Conservation (phyloP, 1,140 invertebrate species). For the Agraylea sexmaculata region DNA sequence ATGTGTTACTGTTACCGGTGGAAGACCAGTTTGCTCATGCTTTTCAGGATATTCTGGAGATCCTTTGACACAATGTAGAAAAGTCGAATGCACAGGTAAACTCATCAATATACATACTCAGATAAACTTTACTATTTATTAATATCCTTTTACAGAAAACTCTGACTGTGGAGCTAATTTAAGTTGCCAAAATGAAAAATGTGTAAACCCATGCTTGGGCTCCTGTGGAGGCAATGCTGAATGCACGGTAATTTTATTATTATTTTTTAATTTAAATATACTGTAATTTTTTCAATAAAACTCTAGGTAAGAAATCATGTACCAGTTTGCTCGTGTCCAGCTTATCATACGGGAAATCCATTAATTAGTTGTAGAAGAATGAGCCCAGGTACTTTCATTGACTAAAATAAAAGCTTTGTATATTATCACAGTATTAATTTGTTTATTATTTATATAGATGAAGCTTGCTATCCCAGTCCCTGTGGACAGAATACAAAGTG, state of each 20-base stretch:
- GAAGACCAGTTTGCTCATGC: conserved; percentile 57
- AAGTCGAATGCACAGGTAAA: conserved; percentile 50
- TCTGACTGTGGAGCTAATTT: conserved; percentile 50
- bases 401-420: background rate
- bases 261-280: background rate
- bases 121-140: background rate
- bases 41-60: conserved; percentile 58
- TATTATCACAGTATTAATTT: background rate
- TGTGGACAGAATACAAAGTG: conserved; percentile 71
- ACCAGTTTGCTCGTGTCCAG: conserved; percentile 71
- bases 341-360: conserved; percentile 76
- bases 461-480: conserved; percentile 65
- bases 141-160: conserved; percentile 36
- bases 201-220: conserved; percentile 63
- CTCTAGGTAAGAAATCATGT: conserved; percentile 60
- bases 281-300: conserved; percentile 7
- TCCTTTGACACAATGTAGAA: conserved; percentile 49
- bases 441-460: conserved; percentile 42
- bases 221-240: conserved; percentile 60
- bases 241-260: conserved; percentile 46
- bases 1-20: conserved; percentile 45
- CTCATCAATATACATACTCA: conserved; percentile 1
- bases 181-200: conserved; percentile 65
- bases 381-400: conserved; percentile 43
- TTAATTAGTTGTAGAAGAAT: conserved; percentile 47